Base-by-base conservation (phyloP, 23 tunicate genomes). In the Halocynthia roretzi region DNA sequence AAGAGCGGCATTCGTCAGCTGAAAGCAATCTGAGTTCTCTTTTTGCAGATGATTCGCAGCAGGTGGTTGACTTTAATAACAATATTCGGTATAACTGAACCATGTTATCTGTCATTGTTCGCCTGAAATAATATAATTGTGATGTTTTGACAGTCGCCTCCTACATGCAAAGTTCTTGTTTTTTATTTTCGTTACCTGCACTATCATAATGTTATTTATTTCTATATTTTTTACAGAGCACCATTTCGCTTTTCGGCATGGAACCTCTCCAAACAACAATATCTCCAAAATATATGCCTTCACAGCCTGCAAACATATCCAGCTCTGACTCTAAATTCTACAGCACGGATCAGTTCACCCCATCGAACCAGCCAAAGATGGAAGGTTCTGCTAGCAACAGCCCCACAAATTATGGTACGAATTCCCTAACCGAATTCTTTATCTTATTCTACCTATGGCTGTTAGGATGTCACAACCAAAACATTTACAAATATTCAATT, bases 1-100 rank as follows among this genome's bases (percentile, higher is more conserved):
- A 62, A 14, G 81, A 76, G 18, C 76, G 85, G 14, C 86, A 89
- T 55, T 57, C 85, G 6, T 89, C 96, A 9, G 51, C 62, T 7
- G 96, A 89, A 10, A 75, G 84, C 23, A 83, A 89, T 20, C 56
- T 83, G 54, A 85, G 88, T 15, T 20, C 72, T 9, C 6, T 89
- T 1, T 89, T 84, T 52, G 53, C 69, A 9, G 88, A 82, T 6
- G 77, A 54, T 18, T 8, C 72, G 80, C 10, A 69, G 73, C 52
- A 77, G 90, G 7, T 66, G 80, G 50, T 85, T 85, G 44, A 1
- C 44, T 31, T 31, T 31, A 31, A 31, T 31, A 31, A 31, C 44
- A 31, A 31, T 31, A 31, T 31, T 31, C 4, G 44, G 44, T 31
- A 31, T 31, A 31, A 4, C 44, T 31, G 44, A 31, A 31, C 44